Base-by-base conservation (phyloP, 2,797 vertebrate genomes). In the Prunella strophiata region DNA sequence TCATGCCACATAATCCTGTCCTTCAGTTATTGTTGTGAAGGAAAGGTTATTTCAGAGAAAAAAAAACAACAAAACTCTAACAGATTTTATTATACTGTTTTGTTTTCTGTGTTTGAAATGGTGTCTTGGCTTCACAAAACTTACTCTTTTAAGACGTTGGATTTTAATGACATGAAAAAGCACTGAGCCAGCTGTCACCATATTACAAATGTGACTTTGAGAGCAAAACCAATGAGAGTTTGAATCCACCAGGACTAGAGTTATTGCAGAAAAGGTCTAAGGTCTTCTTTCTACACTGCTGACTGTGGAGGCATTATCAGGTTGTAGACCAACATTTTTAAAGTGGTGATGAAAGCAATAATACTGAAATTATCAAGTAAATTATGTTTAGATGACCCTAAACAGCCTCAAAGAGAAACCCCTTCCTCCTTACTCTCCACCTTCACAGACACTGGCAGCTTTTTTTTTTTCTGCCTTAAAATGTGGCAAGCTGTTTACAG, bases 81-180 rank as follows among this genome's bases (percentile, higher is more conserved):
- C n/a, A 84, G 59, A 90, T 75, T 88, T 94, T 91, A 74, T 52
- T 38, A 13, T 6, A 51, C 27, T 58, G 54, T 67, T 82, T 67
- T 86, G 30, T 90, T 77, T 86, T 50, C 62, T 34, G 16, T 51
- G 40, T 47, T 88, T 86, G 77, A 80, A 96, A 93, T 59, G 58
- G 15, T 82, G 47, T 86, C 80, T 88, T 86, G 67, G 42, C 79
- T 92, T 92, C 54, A 47, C 27, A 61, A 65, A 95, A 80, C 61
- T 47, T 77, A 57, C 30, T 92, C 61, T 92, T 93, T 87, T 80
- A 96, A 96, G 91, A 67, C 73, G 92, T 82, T 93, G 65, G 92
- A 83, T 96, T 95, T 95, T 96, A 96, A 95, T 89, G 84, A 85
- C 68, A 92, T 72, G 91, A 87, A 95, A 95, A 91, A 95, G 5